A percentile compares a stretch with the other conserved stretches of the same genome.
These are phyloP conservation scores for Rhynchophorus ferrugineus DNA, from an alignment of 1,140 invertebrate species.

Conservation along the genomic window DNA sequence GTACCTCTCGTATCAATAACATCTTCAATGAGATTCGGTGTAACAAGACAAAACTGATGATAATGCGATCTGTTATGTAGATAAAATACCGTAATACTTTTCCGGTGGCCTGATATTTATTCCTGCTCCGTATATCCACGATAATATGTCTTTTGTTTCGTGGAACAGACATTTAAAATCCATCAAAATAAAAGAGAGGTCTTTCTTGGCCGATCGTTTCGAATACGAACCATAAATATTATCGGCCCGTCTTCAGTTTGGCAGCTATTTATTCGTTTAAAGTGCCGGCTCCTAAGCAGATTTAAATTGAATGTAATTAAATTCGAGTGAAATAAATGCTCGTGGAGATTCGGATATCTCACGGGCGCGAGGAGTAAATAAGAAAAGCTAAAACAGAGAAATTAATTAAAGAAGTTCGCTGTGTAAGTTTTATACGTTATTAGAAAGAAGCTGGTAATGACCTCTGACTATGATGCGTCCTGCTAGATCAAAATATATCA, in stretches of 20 bases:
- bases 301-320: not conserved
- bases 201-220: not conserved
- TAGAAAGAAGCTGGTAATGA: not conserved
- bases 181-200: not conserved
- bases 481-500: too few species aligned
- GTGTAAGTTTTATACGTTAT: not conserved
- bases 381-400: not conserved
- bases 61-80: too few species aligned
- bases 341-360: not conserved
- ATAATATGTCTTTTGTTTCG: too few species aligned
- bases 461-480: too few species aligned
- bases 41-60: too few species aligned
- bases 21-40: too few species aligned
- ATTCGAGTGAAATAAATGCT: not conserved
- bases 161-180: not conserved
- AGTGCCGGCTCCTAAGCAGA: not conserved
- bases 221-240: not conserved
- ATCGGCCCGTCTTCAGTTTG: not conserved
- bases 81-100: too few species aligned
- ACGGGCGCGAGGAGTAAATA: not conserved
- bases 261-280: not conserved
- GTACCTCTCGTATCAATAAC: too few species aligned
- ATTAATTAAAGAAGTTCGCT: not conserved
- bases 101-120: too few species aligned
- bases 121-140: too few species aligned